A percentile compares a stretch with the other conserved stretches of the same genome.
phyloP scores from a whole-genome alignment of 2,113 vertebrate genomes.

The Nycticryphes semicollaris region DNA sequence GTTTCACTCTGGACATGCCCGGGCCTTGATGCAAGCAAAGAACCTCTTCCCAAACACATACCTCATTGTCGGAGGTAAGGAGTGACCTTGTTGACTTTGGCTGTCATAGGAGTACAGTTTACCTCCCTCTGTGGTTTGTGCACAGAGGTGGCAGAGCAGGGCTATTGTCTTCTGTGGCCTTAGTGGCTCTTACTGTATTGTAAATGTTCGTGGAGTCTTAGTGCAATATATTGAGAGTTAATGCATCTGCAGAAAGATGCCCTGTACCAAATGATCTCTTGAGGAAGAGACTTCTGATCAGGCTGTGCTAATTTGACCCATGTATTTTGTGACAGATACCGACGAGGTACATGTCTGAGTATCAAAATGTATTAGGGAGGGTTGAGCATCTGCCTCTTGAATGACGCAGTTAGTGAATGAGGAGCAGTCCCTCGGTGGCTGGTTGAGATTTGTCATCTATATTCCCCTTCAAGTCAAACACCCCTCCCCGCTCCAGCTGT shows the following conservation, averaged over 20 bases:
- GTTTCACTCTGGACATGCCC: constrained; percentile 97
- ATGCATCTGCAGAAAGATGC: background rate
- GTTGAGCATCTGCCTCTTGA: background rate
- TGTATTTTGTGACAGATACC: background rate
- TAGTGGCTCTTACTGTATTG: background rate
- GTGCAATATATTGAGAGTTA: background rate
- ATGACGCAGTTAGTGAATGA: background rate
- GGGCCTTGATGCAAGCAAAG: constrained; percentile 98
- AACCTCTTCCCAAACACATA: constrained; percentile 97
- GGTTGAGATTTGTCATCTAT: background rate
- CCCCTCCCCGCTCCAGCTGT: background rate
- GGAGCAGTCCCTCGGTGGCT: background rate
- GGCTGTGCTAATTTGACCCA: background rate
- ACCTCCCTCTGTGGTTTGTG: background rate
- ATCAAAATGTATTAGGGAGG: background rate
- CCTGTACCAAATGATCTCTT: background rate
- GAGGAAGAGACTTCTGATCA: background rate
- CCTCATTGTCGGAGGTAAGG: constrained; percentile 96
- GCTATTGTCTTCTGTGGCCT: background rate
- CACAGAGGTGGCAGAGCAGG: background rate
- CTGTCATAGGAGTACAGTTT: background rate
- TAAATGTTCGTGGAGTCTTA: background rate
- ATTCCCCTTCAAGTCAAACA: background rate
- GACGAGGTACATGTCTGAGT: background rate
- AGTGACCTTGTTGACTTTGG: constrained; percentile 17